Percentiles rank a stretch among this genome's conserved stretches.
Conservation (phyloP, 2,113 vertebrate genomes). For the Chrysemys picta region DNA sequence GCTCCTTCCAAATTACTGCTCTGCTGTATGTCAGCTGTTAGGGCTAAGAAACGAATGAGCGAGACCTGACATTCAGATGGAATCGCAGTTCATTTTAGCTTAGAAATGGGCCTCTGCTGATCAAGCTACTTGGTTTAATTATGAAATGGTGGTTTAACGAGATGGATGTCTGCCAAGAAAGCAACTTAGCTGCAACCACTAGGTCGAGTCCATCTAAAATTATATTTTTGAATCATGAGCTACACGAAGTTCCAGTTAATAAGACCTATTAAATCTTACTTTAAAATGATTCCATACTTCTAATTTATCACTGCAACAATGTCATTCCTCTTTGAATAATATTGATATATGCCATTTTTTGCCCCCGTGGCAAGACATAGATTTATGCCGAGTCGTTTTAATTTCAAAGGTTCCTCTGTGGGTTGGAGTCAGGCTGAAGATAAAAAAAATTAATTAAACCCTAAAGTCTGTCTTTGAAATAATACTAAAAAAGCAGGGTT, state of each 20-base stretch:
- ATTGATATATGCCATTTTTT: neutral
- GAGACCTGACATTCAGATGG: neutral
- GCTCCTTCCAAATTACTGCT: neutral
- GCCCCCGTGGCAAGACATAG: neutral
- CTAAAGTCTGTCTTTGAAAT: fast-evolving
- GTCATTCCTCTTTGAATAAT: neutral
- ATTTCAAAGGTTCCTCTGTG: neutral
- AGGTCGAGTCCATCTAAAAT: neutral
- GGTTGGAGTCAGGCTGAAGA: neutral
- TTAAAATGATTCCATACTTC: neutral
- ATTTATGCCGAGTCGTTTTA: neutral
- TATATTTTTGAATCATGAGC: neutral
- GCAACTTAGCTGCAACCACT: neutral
- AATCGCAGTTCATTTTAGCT: neutral
- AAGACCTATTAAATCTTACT: neutral
- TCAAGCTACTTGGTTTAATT: fast-evolving
- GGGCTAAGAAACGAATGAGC: neutral
- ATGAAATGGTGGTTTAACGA: neutral
- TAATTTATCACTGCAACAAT: neutral
- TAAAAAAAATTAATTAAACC: neutral
- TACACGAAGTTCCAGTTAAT: neutral
- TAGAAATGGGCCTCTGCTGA: neutral
- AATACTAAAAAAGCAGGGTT: neutral
- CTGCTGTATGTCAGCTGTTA: neutral
- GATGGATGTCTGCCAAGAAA: neutral